These are phyloP conservation scores for Pelodiscus sinensis DNA, from an alignment of 2,113 vertebrate species.

Conservation along the genomic window DNA sequence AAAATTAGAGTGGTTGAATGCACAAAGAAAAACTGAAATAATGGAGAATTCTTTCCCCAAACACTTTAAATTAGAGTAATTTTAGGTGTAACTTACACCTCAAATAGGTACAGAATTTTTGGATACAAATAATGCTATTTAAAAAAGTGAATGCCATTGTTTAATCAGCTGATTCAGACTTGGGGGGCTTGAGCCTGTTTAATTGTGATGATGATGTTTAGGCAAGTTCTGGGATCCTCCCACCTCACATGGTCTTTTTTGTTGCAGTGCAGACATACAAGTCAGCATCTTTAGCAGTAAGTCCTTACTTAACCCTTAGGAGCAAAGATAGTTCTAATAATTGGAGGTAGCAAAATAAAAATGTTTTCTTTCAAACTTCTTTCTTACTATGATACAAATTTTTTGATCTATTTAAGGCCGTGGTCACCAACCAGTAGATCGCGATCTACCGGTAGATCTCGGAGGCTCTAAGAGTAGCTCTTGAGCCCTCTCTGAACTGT, in stretches of 20 bases:
- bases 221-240: neutral
- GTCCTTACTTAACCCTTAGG: neutral
- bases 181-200: neutral
- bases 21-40: neutral
- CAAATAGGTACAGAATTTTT: neutral
- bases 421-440: too few species aligned
- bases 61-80: neutral
- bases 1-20: neutral
- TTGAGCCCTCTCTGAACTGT: too few species aligned
- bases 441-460: too few species aligned
- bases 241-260: neutral
- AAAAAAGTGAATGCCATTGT: neutral
- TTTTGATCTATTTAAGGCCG: constrained; percentile 11
- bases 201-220: neutral
- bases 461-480: too few species aligned
- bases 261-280: neutral
- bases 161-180: neutral
- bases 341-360: neutral
- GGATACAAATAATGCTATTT: neutral
- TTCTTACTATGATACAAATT: neutral
- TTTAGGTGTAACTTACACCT: neutral
- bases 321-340: neutral
- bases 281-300: neutral
- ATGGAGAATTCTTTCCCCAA: neutral
- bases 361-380: neutral